Percentiles rank a stretch among this genome's conserved stretches.
Evolutionary conservation across 2,888 invertebrate genomes (phyloP).

Genomic region (Congeria kusceri): DNA sequence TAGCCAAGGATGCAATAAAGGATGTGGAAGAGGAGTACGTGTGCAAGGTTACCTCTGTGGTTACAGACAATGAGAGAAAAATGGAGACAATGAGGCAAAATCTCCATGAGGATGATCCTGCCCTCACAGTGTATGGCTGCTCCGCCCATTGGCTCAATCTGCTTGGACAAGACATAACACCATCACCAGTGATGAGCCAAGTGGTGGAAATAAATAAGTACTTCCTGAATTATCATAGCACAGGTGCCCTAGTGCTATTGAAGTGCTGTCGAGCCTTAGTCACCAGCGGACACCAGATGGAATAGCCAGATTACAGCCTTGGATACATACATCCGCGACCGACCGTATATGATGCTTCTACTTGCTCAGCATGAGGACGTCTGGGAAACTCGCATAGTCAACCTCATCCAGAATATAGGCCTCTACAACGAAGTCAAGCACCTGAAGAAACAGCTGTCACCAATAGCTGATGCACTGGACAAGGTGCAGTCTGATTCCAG

Average conservation of each 20-base stretch:
- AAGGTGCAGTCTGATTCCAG: conserved; percentile 30
- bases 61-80: conserved; percentile 53
- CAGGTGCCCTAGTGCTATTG: too few relatives aligned
- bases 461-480: conserved; percentile 27
- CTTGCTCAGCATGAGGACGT: conserved; percentile 44
- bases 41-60: conserved; percentile 39
- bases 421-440: conserved; percentile 42
- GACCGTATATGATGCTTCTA: conserved; percentile 31
- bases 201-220: too few relatives aligned
- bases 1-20: conserved; percentile 38
- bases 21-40: conserved; percentile 27
- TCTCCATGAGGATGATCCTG: too few relatives aligned
- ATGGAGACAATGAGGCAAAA: too few relatives aligned
- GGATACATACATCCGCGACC: conserved; percentile 30
- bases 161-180: too few relatives aligned
- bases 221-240: too few relatives aligned
- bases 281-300: conserved; percentile 29
- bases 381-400: conserved; percentile 37
- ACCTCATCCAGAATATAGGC: conserved; percentile 53
- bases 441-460: conserved; percentile 32
- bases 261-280: too few relatives aligned
- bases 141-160: too few relatives aligned
- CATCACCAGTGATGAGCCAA: too few relatives aligned
- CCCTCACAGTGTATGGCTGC: too few relatives aligned
- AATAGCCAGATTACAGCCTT: conserved; percentile 41